Conservation (phyloP, 2,113 vertebrate genomes). For the Platysternon megacephalum region DNA sequence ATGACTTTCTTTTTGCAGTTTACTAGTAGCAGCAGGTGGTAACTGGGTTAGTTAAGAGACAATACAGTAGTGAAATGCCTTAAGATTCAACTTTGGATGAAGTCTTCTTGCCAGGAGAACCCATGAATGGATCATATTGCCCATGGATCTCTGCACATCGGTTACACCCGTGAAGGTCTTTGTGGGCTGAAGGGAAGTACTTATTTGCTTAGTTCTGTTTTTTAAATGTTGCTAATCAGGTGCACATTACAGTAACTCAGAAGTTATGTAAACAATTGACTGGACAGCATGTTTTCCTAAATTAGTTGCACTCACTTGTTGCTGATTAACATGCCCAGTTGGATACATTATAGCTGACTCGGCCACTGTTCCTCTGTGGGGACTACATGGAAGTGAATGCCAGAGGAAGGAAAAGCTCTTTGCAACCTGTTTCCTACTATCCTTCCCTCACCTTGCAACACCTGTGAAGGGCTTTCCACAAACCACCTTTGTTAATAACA, state of each 20-base stretch:
- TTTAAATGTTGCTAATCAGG: neutral
- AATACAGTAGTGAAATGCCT: neutral
- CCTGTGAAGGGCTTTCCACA: neutral
- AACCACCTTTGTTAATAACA: neutral
- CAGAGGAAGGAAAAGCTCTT: neutral
- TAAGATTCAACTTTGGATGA: neutral
- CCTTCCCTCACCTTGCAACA: neutral
- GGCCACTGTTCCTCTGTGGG: neutral
- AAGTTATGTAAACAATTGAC: neutral
- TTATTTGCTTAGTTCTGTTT: neutral
- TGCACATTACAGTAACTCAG: neutral
- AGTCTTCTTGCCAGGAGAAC: neutral
- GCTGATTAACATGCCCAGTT: neutral
- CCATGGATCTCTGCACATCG: neutral
- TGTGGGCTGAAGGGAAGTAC: neutral
- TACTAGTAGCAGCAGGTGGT: neutral
- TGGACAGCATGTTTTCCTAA: neutral
- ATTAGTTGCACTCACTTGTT: neutral
- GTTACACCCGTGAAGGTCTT: neutral
- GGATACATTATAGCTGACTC: neutral
- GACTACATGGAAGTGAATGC: neutral
- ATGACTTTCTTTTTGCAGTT: neutral
- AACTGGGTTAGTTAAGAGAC: neutral
- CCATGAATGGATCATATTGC: neutral
- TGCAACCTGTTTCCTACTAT: neutral